These are phyloP conservation scores for Bubo bubo DNA, from an alignment of 2,113 vertebrate genomes.

Conservation along the genomic window DNA sequence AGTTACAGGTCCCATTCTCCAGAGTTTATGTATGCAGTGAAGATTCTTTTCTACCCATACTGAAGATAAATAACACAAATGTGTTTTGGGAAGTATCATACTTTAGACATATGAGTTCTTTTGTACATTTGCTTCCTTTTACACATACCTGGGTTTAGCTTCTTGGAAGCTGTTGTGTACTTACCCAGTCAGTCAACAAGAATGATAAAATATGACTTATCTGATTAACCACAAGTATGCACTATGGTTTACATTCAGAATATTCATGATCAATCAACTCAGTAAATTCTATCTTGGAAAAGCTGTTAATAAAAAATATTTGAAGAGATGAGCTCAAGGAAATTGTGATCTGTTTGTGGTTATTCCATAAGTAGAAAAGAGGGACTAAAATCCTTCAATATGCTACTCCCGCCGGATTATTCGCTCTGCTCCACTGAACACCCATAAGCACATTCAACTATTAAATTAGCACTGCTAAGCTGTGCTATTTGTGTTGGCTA, in stretches of 20 bases:
- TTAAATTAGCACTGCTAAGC: slow-evolving; percentile 67
- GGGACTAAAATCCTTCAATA: background rate
- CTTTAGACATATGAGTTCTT: background rate
- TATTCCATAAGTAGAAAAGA: background rate
- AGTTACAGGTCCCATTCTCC: background rate
- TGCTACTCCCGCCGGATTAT: slow-evolving; percentile 12
- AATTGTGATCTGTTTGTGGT: slow-evolving; percentile 15
- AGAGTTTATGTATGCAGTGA: background rate
- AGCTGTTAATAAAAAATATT: slow-evolving; percentile 26
- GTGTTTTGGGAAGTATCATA: background rate
- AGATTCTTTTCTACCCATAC: background rate
- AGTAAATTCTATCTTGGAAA: background rate
- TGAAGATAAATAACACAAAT: background rate
- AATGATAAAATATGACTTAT: background rate
- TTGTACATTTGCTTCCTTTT: background rate
- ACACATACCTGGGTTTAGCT: background rate
- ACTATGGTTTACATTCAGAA: background rate
- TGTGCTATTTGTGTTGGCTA: slow-evolving; percentile 61
- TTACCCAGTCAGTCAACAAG: background rate
- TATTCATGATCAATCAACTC: slow-evolving; percentile 8
- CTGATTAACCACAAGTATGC: background rate
- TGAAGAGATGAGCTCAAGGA: background rate
- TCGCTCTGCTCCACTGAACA: slow-evolving; percentile 45
- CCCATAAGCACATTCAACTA: slow-evolving; percentile 60
- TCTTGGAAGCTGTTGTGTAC: background rate